Percentiles rank a stretch among this genome's conserved stretches.
These are phyloP conservation scores for Acanthis flammea DNA, from an alignment of 2,797 vertebrate genomes.

Conservation along the genomic window DNA sequence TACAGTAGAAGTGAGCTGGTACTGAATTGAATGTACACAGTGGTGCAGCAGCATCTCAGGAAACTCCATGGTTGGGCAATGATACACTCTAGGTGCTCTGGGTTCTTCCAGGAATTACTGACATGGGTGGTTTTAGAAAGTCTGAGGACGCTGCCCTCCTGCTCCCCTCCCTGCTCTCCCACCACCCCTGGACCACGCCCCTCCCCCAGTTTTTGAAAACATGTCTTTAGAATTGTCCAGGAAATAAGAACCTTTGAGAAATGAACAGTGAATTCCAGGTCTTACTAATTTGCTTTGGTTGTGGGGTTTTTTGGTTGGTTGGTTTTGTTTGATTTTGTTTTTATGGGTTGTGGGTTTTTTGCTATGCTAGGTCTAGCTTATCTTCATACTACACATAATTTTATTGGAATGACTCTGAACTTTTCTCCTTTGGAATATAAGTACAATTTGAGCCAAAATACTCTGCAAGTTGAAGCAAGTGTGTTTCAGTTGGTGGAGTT, in stretches of 20 bases:
- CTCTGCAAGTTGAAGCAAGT: not conserved
- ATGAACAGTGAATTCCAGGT: not conserved
- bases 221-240: not conserved
- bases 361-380: not conserved
- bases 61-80: not conserved
- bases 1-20: not conserved
- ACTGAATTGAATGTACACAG: not conserved
- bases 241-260: not conserved
- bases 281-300: not conserved
- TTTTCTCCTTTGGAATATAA: not conserved
- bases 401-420: not conserved
- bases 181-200: fast-evolving
- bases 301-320: fast-evolving
- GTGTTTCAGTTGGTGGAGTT: not conserved
- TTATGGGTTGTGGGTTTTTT: not conserved
- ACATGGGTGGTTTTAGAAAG: not conserved
- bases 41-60: not conserved
- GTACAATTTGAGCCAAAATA: not conserved
- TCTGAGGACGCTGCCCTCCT: not conserved
- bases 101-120: not conserved
- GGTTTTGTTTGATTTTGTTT: not conserved
- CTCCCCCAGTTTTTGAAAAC: not conserved
- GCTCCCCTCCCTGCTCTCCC: not conserved
- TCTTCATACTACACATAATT: not conserved
- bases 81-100: not conserved